Evolutionary conservation across 2,113 vertebrate species (phyloP).

Genomic region (Mohoua ochrocephala): DNA sequence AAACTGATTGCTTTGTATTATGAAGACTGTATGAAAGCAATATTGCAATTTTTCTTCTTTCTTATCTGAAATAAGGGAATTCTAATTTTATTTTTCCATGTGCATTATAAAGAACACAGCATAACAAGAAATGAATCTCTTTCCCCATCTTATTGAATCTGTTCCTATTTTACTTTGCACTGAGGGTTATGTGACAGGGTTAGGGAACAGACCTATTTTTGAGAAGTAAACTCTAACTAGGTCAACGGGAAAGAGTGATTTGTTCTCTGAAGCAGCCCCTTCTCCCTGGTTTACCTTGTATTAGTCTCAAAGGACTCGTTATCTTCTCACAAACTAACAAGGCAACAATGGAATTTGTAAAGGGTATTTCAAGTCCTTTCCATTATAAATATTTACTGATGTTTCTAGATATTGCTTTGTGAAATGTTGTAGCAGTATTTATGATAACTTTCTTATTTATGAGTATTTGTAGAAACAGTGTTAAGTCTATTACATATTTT

Average conservation of each 20-base stretch:
- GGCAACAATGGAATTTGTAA: background rate
- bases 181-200: background rate
- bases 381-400: slow-evolving; percentile 3
- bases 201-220: background rate
- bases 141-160: background rate
- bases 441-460: background rate
- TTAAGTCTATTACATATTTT: background rate
- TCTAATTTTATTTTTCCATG: background rate
- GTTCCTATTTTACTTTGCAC: background rate
- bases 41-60: slow-evolving; percentile 3
- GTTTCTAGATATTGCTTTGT: background rate
- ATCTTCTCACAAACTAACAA: background rate
- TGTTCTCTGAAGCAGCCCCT: background rate
- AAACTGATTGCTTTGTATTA: slow-evolving; percentile 17
- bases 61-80: background rate
- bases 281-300: background rate
- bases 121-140: background rate
- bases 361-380: background rate
- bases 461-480: background rate
- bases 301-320: slow-evolving; percentile 18
- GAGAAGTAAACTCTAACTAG: slow-evolving; percentile 26
- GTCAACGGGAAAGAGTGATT: background rate
- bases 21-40: background rate
- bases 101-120: background rate
- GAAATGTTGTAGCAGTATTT: background rate